These are phyloP conservation scores for Agrilus mali DNA, from an alignment of 2,888 invertebrate species.

Conservation along the genomic window DNA sequence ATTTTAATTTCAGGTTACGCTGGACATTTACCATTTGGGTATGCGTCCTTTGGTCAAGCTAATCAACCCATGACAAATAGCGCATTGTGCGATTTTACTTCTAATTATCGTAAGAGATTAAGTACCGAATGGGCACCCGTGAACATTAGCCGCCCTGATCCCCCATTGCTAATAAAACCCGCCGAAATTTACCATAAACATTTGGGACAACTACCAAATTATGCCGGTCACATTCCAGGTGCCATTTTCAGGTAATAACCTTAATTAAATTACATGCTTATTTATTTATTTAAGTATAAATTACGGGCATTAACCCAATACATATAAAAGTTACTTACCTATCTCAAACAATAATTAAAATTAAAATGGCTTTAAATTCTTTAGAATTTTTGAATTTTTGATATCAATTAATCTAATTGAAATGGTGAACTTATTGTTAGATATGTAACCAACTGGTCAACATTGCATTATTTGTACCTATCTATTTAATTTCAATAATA, in stretches of 20 bases:
- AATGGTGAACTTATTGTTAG: too few relatives aligned
- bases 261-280: not conserved
- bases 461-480: too few relatives aligned
- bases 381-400: too few relatives aligned
- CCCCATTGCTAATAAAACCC: constrained; percentile 37
- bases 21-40: constrained; percentile 54
- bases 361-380: too few relatives aligned
- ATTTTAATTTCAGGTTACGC: constrained; percentile 40
- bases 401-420: too few relatives aligned
- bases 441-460: too few relatives aligned
- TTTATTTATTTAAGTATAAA: too few relatives aligned
- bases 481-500: too few relatives aligned
- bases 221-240: constrained; percentile 69
- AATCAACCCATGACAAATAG: constrained; percentile 55
- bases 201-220: constrained; percentile 62
- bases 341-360: too few relatives aligned
- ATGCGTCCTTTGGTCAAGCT: constrained; percentile 49
- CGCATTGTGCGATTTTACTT: constrained; percentile 61
- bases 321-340: too few relatives aligned
- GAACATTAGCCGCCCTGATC: constrained; percentile 39
- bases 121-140: constrained; percentile 67
- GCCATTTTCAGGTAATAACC: constrained; percentile 46
- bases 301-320: too few relatives aligned
- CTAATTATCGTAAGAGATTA: constrained; percentile 57
- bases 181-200: constrained; percentile 60